These are phyloP conservation scores for Rachycentron canadum DNA, from an alignment of 2,797 vertebrate species.

Conservation along the genomic window DNA sequence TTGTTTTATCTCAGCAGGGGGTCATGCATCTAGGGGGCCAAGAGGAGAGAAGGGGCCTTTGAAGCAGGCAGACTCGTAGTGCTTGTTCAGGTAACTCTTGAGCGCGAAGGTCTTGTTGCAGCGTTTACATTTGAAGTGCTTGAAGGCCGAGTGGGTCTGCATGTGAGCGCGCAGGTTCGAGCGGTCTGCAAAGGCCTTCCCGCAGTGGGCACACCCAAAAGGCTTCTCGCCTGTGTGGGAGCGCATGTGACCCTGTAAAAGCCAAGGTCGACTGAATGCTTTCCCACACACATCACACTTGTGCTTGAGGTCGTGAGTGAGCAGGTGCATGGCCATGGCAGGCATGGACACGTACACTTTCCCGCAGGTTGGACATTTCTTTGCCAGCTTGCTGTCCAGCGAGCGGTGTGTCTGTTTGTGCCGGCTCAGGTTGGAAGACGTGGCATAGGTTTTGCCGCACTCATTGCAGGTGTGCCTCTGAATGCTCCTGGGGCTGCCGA, in stretches of 20 bases:
- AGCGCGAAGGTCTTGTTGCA: constrained; percentile 98
- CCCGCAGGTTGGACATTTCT: constrained; percentile 93
- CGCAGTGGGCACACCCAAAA: constrained; percentile 95
- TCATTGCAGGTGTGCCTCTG: constrained; percentile 91
- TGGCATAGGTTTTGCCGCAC: constrained; percentile 95
- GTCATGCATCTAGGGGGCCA: constrained; percentile 88
- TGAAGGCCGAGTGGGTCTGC: constrained; percentile 98
- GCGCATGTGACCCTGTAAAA: constrained; percentile 96
- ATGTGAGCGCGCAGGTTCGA: constrained; percentile 97
- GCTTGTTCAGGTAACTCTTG: constrained; percentile 99
- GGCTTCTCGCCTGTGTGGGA: constrained; percentile 97
- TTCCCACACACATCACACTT: constrained; percentile 96
- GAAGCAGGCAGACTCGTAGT: constrained; percentile 96
- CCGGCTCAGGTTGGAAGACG: constrained; percentile 95
- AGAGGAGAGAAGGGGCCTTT: constrained; percentile 90
- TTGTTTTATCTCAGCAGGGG: constrained; percentile 68
- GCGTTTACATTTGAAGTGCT: constrained; percentile 96
- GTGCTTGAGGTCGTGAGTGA: constrained; percentile 96
- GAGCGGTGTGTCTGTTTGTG: constrained; percentile 98
- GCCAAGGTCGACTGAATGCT: constrained; percentile 95
- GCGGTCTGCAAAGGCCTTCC: constrained; percentile 95
- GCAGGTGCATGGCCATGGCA: constrained; percentile 97
- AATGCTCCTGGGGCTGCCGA: constrained; percentile 82
- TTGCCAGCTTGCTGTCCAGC: constrained; percentile 96
- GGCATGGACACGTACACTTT: constrained; percentile 98